Conservation (phyloP, 2,113 vertebrate genomes). For the Microcebus griseorufus region DNA sequence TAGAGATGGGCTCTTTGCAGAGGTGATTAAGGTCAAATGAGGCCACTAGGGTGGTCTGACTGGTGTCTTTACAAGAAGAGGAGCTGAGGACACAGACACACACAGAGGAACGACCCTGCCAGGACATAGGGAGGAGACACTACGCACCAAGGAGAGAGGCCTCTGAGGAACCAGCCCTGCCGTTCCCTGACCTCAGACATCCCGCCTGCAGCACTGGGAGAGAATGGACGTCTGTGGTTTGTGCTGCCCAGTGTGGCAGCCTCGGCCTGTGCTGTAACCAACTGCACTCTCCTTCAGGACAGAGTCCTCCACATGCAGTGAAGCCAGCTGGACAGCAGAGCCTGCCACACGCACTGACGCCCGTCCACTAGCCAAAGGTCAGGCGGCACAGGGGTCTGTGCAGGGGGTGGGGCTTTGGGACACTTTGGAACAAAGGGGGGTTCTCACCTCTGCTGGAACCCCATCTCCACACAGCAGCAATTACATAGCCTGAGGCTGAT, state of each 20-base stretch:
- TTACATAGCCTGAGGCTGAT: background rate
- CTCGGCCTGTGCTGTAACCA: background rate
- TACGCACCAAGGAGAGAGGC: background rate
- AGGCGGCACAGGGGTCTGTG: background rate
- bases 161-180: background rate
- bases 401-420: background rate
- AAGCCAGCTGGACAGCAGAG: background rate
- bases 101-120: background rate
- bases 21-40: background rate
- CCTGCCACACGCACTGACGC: accelerated
- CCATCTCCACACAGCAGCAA: no score
- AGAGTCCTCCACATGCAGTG: accelerated
- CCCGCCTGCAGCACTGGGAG: background rate
- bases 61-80: background rate
- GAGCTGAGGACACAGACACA: background rate
- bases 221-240: background rate
- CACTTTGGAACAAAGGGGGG: background rate
- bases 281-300: background rate
- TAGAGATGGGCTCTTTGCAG: background rate
- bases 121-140: background rate
- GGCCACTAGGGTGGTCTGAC: background rate
- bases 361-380: background rate
- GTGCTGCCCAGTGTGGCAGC: background rate
- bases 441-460: background rate
- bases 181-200: no score